These are phyloP conservation scores for Leucophenga maculata DNA, from an alignment of 2,888 invertebrate genomes.

Conservation along the genomic window DNA sequence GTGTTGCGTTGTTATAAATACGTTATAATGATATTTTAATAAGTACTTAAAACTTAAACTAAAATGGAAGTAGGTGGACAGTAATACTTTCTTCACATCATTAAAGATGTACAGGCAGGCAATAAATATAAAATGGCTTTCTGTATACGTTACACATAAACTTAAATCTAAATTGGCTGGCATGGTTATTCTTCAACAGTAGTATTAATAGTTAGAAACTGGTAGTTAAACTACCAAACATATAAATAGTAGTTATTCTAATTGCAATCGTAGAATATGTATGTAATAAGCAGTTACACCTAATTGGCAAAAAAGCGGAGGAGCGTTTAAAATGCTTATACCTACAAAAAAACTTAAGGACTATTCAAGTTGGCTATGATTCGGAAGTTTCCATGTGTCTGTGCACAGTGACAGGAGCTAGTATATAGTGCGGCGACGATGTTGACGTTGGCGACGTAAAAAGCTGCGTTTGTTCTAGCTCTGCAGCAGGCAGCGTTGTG, in stretches of 20 bases:
- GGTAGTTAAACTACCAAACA: constrained; percentile 53
- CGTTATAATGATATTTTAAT: constrained; percentile 1
- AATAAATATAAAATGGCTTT: constrained; percentile 38
- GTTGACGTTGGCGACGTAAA: constrained; percentile 18
- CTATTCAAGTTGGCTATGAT: constrained; percentile 53
- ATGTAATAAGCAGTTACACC: constrained; percentile 33
- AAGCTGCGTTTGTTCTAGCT: constrained; percentile 35
- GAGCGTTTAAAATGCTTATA: not conserved
- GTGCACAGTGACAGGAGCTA: constrained; percentile 93
- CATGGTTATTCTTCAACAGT: constrained; percentile 32
- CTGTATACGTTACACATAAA: constrained; percentile 22
- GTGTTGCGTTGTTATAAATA: constrained; percentile 16
- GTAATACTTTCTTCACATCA: constrained; percentile 50
- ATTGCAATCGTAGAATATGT: not conserved
- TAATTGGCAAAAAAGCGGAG: constrained; percentile 64
- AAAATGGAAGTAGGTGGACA: constrained; percentile 59
- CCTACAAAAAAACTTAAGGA: constrained; percentile 40
- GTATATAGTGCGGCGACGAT: constrained; percentile 75
- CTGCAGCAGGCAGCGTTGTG: constrained; percentile 60
- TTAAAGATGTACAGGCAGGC: constrained; percentile 35
- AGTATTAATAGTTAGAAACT: constrained; percentile 19
- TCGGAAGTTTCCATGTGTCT: constrained; percentile 85
- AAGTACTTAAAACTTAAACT: constrained; percentile 16
- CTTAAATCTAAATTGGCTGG: constrained; percentile 52
- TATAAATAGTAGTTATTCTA: constrained; percentile 2